Evolutionary conservation across 2,113 vertebrate species (phyloP), one percentile per base, ranked within the genome.

Genomic region (Sprattus sprattus): DNA sequence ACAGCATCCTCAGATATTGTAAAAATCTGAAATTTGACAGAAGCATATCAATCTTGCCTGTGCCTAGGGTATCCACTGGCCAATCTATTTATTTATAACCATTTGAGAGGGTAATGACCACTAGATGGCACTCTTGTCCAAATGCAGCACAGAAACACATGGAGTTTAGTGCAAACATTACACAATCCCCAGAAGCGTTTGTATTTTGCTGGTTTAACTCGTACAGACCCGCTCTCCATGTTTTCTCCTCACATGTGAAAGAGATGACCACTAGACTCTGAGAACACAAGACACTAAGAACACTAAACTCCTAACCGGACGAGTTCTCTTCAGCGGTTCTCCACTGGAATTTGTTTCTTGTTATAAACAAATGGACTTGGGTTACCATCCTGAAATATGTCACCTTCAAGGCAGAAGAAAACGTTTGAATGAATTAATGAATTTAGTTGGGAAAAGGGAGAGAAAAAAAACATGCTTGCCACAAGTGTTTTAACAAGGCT

Each of bases 121-220:
- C 85, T 86, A 89, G 89, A 52, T 82, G 89, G 87, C 64, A 47
- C 13, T 82, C 71, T 45, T 44, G 57, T 2, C 22, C 44, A 28
- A 82, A 18, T 44, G 22, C 15, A 39, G 64, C 9, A 47, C 18
- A 47, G 75, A 39, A 22, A 32, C 16, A 4, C 2, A 15, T 22
- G 32, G 20, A 32, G 20, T 50, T 18, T 46, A 64, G 32, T 81
- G 45, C 50, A 10, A 82, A 45, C 3, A 28, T 88, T 84, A 86
- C 20, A 18, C 86, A 88, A 81, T 83, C 50, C 47, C 44, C 28
- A 49, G 22, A 64, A n/a, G n/a, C 6, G 60, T 64, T 75, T 75
- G 8, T 75, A 4, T 75, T 75, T 39, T 39, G 39, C 39, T 39
- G 39, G 39, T 39, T 39, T 39, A 39, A 39, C 39, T 39, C 39